phyloP scores from a whole-genome alignment of 2,888 invertebrate genomes.

The Emmelina monodactyla region DNA sequence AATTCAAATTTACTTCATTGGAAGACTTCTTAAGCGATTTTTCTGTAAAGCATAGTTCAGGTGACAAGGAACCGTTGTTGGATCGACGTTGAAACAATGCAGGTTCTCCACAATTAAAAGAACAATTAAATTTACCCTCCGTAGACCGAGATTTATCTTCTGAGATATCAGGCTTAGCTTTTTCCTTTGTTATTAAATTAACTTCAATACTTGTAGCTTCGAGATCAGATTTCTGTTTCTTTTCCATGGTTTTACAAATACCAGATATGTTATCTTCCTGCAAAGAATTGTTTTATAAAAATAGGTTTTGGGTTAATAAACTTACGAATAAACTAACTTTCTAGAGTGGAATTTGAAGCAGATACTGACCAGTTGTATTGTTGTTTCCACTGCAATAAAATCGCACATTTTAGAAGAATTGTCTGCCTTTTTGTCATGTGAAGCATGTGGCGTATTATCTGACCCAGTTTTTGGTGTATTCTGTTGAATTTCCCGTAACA shows the following conservation, averaged over 20 bases:
- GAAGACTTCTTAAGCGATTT: too few species aligned
- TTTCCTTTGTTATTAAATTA: too few species aligned
- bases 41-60: conserved; percentile 14
- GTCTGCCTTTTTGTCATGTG: too few species aligned
- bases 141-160: conserved; percentile 44
- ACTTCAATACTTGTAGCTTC: too few species aligned
- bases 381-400: too few species aligned
- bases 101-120: conserved; percentile 46
- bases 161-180: conserved; percentile 32
- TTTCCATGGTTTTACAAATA: conserved; percentile 16
- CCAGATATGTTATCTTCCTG: conserved; percentile 34
- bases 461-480: too few species aligned
- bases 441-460: too few species aligned
- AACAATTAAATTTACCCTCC: conserved; percentile 34
- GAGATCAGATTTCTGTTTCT: conserved; percentile 25
- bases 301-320: neutral
- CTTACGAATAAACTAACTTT: too few species aligned
- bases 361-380: conserved; percentile 67
- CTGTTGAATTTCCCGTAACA: too few species aligned
- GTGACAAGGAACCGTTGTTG: conserved; percentile 20
- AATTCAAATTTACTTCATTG: too few species aligned
- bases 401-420: too few species aligned
- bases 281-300: conserved; percentile 23
- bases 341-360: too few species aligned
- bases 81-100: conserved; percentile 51